A percentile compares a stretch with the other conserved stretches of the same genome.
phyloP scores from a whole-genome alignment of 2,888 invertebrate genomes.

The Nomada ferruginata region DNA sequence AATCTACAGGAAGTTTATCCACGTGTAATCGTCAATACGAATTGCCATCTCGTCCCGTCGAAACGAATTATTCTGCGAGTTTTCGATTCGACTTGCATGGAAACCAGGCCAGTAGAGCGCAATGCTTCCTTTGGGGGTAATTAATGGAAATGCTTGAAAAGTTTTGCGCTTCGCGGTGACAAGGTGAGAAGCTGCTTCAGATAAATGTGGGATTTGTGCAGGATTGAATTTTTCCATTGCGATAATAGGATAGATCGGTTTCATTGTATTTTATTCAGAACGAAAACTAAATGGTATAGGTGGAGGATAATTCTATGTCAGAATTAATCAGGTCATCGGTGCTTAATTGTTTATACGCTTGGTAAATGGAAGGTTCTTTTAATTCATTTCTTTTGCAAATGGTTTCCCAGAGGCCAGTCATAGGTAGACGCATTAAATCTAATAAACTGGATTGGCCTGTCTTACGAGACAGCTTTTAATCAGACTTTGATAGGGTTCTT shows the following conservation, averaged over 20 bases:
- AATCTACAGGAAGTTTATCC: conserved; percentile 25
- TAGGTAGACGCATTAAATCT: not conserved
- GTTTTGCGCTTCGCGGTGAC: not conserved
- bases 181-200: too few species aligned
- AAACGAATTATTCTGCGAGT: not conserved
- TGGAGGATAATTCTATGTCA: too few species aligned
- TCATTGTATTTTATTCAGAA: too few species aligned
- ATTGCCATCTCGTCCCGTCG: conserved; percentile 5
- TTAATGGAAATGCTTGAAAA: not conserved
- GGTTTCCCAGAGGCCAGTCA: not conserved
- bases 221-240: too few species aligned
- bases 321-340: too few species aligned
- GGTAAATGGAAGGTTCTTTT: too few species aligned
- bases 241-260: too few species aligned
- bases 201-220: too few species aligned
- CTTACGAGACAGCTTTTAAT: conserved; percentile 16
- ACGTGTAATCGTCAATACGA: conserved; percentile 21
- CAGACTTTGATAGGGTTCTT: conserved; percentile 5
- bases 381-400: too few species aligned
- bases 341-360: too few species aligned
- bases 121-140: not conserved
- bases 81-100: not conserved
- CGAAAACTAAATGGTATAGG: too few species aligned
- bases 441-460: conserved; percentile 11
- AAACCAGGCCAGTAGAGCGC: not conserved